Evolutionary conservation across 1,140 invertebrate genomes (phyloP), one percentile per base, ranked within the genome.

Genomic region (Papilio helenus): DNA sequence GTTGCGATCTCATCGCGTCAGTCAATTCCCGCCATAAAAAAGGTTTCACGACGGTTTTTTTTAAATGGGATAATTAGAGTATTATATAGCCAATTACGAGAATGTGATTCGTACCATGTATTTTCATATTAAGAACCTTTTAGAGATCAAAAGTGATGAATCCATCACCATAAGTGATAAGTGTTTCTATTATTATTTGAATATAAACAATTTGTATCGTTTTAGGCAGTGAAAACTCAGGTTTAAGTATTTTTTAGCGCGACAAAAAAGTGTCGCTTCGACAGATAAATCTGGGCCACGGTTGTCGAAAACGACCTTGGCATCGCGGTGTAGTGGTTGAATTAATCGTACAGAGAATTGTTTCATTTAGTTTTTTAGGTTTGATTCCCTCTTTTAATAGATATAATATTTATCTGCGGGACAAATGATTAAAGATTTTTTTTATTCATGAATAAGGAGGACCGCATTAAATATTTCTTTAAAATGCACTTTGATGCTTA

Each of bases 281-380:
- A 29, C 26, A 29, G 26, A 14, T 29, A 18, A 18, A 68, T 68
- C 12, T 29, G 61, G 23, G 61, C 61, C 61, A 68, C 61, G 61
- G 61, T 68, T 68, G 10, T 68, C 14, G 61, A 68, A 68, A 68
- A 68, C 26, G 61, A 68, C 61, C 61, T 68, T 68, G 23, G 26
- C 61, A 14, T 34, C 26, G 26, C 61, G 14, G 26, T 29, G 61
- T 29, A 68, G 26, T 5, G 1, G 12, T 68, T 61, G 14, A 61
- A 61, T 26, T 61, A 9, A 4, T 1, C 51, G 18, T 8, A n/a
- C 8, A 9, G n/a, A 55, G 18, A 61, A 61, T 3, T 20, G n/a
- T 16, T 68, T 29, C 0, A 29, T 65, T 65, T 1, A 3, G 4
- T 65, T 14, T 65, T 0, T 65, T 65, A 29, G 7, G 9, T 29